Evolutionary conservation across 2,888 invertebrate genomes (phyloP).

Genomic region (Dexiosoma caninum): DNA sequence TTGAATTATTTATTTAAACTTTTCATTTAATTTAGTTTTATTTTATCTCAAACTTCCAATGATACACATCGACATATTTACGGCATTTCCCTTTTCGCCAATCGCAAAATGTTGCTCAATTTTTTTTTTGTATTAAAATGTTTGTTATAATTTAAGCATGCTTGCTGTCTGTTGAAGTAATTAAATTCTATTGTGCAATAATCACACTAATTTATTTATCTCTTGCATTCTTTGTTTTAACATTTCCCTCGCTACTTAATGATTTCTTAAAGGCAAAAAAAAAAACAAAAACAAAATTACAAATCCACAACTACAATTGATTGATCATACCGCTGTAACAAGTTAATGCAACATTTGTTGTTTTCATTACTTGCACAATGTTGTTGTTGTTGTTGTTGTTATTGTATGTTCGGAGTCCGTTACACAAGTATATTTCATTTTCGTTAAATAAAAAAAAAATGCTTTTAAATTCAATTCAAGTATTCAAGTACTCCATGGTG

Average conservation of each 20-base stretch:
- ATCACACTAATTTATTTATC: conserved; percentile 46
- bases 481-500: not conserved
- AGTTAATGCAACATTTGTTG: conserved; percentile 56
- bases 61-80: not conserved
- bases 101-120: not conserved
- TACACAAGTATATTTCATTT: conserved; percentile 16
- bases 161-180: conserved; percentile 42
- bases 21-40: too few species aligned
- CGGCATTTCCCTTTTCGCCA: not conserved
- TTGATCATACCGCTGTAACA: conserved; percentile 57
- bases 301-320: conserved; percentile 43
- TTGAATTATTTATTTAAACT: too few species aligned
- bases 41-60: not conserved
- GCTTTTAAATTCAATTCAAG: conserved; percentile 25
- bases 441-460: too few species aligned
- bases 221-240: not conserved
- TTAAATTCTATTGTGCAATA: conserved; percentile 55
- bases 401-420: too few species aligned
- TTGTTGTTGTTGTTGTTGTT: conserved; percentile 7
- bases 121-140: conserved; percentile 18
- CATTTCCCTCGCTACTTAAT: not conserved
- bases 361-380: conserved; percentile 16
- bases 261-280: not conserved
- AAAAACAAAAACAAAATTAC: not conserved
- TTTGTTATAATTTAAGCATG: conserved; percentile 23